Evolutionary conservation across 1,140 invertebrate species (phyloP), one percentile per base, ranked within the genome.

Genomic region (Ceratitis capitata): DNA sequence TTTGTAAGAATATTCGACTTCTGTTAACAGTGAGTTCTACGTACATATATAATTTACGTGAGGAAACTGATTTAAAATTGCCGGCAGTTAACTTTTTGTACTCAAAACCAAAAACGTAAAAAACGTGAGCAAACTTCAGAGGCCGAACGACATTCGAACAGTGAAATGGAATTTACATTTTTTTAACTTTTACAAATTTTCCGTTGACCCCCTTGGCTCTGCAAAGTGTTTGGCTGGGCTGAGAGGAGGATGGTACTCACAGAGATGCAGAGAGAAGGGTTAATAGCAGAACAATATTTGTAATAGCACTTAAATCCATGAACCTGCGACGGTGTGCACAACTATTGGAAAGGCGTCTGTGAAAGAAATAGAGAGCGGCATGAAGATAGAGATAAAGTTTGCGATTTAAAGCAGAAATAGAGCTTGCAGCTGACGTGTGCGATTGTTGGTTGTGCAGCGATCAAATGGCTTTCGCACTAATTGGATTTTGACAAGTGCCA

Each of bases 401-500:
- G 29, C 47, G 32, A 45, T 16, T n/a, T 23, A 53, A 32, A 53
- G 47, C 9, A 29, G n/a, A n/a, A n/a, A n/a, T n/a, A n/a, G 49
- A 51, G 47, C 14, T 49, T n/a, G 35, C 14, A 32, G 23, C 29
- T 83, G 49, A 53, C 82, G 23, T 49, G 23, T 51, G 49, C 35
- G 2, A 14, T 32, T 32, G 4, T 32, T n/a, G 7, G 47, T 53
- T 49, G n/a, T n/a, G 45, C 26, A 32, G 82, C 49, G 7, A 83
- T 83, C 49, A 29, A 83, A 83, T 83, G 26, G 45, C 45, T 83
- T 83, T 83, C 82, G 26, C 32, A 83, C 82, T 83, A 83, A 83
- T 83, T 83, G 82, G 82, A 83, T 49, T 83, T 83, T 83, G 82
- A 49, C 82, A 49, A 83, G 45, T 83, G 82, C 32, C 16, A 83